Percentiles rank a stretch among this genome's conserved stretches.
phyloP scores from a whole-genome alignment of 2,797 vertebrate genomes.

The Tachyglossus aculeatus region DNA sequence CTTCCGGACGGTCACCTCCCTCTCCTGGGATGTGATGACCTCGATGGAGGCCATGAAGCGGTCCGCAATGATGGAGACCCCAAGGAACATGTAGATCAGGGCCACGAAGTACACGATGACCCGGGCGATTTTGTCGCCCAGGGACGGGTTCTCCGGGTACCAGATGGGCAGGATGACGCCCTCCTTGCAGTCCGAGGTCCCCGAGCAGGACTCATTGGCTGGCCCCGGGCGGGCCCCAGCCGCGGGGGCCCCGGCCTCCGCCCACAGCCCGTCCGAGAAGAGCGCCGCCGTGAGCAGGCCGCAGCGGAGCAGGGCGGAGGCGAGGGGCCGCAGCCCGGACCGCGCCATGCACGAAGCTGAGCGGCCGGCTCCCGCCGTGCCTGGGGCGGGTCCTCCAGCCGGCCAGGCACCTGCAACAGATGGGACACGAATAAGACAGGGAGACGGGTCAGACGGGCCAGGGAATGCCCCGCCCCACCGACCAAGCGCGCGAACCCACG shows the following conservation, averaged over 20 bases:
- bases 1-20: constrained; percentile 91
- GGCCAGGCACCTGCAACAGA: constrained; percentile 79
- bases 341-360: constrained; percentile 95
- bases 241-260: constrained; percentile 84
- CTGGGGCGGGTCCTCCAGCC: constrained; percentile 77
- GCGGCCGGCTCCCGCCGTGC: constrained; percentile 80
- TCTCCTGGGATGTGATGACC: constrained; percentile 97
- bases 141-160: constrained; percentile 97
- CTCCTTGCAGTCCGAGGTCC: constrained; percentile 85
- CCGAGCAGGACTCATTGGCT: constrained; percentile 87
- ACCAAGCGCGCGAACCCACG: constrained; percentile 49
- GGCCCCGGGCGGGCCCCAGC: constrained; percentile 78
- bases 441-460: constrained; percentile 66
- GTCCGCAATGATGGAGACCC: constrained; percentile 97
- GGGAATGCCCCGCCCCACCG: constrained; percentile 45
- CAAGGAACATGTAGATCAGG: constrained; percentile 98
- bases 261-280: constrained; percentile 80
- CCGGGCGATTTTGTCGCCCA: constrained; percentile 97
- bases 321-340: constrained; percentile 88
- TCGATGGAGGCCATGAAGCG: constrained; percentile 99
- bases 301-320: constrained; percentile 92
- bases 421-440: constrained; percentile 69
- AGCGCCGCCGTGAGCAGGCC: constrained; percentile 85
- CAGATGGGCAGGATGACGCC: constrained; percentile 98
- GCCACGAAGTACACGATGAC: constrained; percentile 99